phyloP scores from a whole-genome alignment of 2,888 invertebrate genomes.

The Emmelina monodactyla region DNA sequence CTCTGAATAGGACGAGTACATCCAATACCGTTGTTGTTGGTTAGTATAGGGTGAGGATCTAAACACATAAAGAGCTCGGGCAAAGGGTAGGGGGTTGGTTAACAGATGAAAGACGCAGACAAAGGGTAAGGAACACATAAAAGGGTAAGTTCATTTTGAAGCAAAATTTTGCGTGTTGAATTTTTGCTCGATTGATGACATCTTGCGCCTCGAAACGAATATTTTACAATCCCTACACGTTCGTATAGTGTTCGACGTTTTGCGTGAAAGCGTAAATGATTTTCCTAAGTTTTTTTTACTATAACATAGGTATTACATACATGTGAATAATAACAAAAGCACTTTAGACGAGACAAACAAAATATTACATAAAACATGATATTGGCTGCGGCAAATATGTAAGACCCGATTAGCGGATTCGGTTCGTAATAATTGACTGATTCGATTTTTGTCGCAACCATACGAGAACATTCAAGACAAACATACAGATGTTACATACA shows the following conservation, averaged over 20 bases:
- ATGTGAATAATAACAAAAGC: conserved; percentile 61
- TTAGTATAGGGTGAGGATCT: conserved; percentile 63
- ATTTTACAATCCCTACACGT: conserved; percentile 53
- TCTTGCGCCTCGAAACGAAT: conserved; percentile 53
- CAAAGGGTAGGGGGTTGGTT: conserved; percentile 63
- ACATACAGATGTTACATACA: conserved; percentile 69
- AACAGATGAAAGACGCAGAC: conserved; percentile 85
- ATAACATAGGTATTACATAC: conserved; percentile 55
- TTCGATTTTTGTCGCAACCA: conserved; percentile 50
- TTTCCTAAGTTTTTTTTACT: conserved; percentile 60
- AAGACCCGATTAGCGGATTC: conserved; percentile 25
- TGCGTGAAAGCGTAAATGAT: conserved; percentile 68
- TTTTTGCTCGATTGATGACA: conserved; percentile 57
- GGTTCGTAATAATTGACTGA: conserved; percentile 26
- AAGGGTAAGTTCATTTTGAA: conserved; percentile 67
- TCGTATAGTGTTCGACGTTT: conserved; percentile 56
- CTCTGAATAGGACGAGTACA: conserved; percentile 52
- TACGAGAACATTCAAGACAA: conserved; percentile 61
- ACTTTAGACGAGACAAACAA: conserved; percentile 64
- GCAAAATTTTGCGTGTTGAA: conserved; percentile 65
- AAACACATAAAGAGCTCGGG: conserved; percentile 65
- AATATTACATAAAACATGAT: conserved; percentile 55
- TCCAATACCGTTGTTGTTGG: conserved; percentile 58
- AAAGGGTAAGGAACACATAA: conserved; percentile 74
- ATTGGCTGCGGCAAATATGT: conserved; percentile 54